Evolutionary conservation across 23 tunicate species (phyloP).

Genomic region (Aplidium turbinatum): DNA sequence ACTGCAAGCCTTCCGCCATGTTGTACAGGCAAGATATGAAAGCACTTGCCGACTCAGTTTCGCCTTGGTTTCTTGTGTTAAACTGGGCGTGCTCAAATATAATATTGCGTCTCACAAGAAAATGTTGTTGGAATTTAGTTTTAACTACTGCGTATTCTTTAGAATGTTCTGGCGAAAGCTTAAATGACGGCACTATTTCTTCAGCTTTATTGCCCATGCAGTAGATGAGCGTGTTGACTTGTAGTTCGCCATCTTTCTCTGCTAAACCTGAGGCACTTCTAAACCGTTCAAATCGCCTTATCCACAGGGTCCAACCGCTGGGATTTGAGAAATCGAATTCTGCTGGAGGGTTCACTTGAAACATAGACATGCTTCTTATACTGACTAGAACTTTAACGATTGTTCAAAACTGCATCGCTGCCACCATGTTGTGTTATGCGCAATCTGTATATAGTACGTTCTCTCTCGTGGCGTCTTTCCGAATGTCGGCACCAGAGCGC

Average conservation of each 20-base stretch:
- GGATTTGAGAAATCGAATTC: no score
- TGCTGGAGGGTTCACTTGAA: no score
- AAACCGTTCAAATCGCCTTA: slow-evolving; percentile 17
- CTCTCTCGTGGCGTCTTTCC: no score
- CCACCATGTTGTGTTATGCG: no score
- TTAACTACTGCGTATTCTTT: slow-evolving; percentile 2
- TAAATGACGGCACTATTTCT: slow-evolving; percentile 14
- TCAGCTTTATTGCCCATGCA: slow-evolving; percentile 20
- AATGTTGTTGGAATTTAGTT: slow-evolving; percentile 4
- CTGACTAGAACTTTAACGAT: no score
- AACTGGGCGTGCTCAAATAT: slow-evolving; percentile 25
- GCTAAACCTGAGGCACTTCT: slow-evolving; percentile 2
- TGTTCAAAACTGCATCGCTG: no score
- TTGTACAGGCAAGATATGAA: slow-evolving; percentile 10
- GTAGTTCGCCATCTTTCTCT: neutral
- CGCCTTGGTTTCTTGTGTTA: slow-evolving; percentile 14
- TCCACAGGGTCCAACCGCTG: slow-evolving; percentile 15
- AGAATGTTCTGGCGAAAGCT: neutral
- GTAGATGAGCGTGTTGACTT: slow-evolving; percentile 20
- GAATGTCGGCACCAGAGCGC: no score
- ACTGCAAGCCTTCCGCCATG: slow-evolving; percentile 10
- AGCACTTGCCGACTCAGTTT: slow-evolving; percentile 10
- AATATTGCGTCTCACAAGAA: slow-evolving; percentile 6
- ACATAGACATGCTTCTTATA: no score
- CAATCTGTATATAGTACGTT: no score